A percentile compares a stretch with the other conserved stretches of the same genome.
phyloP scores from a whole-genome alignment of 2,113 vertebrate genomes.

The Perccottus glenii region DNA sequence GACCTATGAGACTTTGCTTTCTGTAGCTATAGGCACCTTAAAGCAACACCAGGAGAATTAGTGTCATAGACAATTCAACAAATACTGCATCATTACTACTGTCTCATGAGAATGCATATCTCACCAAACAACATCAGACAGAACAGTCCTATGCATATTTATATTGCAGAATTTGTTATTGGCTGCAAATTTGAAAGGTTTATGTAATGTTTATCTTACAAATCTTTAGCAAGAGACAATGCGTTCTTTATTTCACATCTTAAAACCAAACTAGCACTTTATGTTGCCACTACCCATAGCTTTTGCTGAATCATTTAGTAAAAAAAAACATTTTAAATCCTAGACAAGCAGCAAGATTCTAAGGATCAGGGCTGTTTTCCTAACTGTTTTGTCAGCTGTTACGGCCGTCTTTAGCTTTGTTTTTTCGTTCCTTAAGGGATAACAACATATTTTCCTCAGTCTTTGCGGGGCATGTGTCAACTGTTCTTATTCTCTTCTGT shows the following conservation, averaged over 20 bases:
- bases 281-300: background rate
- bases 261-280: background rate
- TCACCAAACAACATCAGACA: no score
- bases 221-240: no score
- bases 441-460: conserved; percentile 11
- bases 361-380: conserved; percentile 28
- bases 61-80: no score
- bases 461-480: conserved; percentile 14
- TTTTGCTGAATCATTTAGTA: conserved; percentile 1
- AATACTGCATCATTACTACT: no score
- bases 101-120: background rate
- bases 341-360: conserved; percentile 14
- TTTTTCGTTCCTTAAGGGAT: conserved; percentile 16
- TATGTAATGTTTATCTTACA: no score
- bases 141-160: no score
- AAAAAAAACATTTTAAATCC: conserved; percentile 11
- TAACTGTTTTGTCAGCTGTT: conserved; percentile 25
- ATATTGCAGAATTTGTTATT: no score
- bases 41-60: no score
- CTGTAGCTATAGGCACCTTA: no score
- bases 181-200: no score
- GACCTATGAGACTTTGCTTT: background rate
- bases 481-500: background rate
- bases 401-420: conserved; percentile 14
- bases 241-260: no score